These are phyloP conservation scores for Arge pagana DNA, from an alignment of 2,888 invertebrate genomes.

Conservation along the genomic window DNA sequence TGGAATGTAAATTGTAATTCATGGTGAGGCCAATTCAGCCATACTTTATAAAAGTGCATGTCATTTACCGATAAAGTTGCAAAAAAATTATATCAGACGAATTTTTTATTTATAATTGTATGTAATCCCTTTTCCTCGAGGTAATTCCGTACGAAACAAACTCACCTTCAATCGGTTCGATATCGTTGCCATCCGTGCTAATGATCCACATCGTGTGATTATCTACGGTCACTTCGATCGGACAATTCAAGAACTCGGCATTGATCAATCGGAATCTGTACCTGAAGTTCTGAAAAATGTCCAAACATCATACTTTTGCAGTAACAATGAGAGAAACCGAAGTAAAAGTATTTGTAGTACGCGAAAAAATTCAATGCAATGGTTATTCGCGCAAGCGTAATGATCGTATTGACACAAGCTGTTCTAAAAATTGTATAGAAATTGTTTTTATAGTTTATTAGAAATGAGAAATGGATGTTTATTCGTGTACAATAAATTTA, in stretches of 20 bases:
- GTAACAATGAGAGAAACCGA: too few relatives aligned
- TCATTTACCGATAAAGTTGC: not conserved
- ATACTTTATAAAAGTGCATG: not conserved
- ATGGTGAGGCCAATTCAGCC: too few relatives aligned
- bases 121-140: not conserved
- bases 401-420: too few relatives aligned
- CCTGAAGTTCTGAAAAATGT: constrained; percentile 65
- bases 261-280: constrained; percentile 84
- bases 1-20: not conserved
- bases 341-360: not conserved
- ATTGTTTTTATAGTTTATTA: too few relatives aligned
- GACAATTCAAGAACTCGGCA: constrained; percentile 86
- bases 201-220: constrained; percentile 80
- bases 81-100: not conserved
- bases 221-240: constrained; percentile 81
- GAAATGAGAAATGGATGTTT: too few relatives aligned
- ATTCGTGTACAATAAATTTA: too few relatives aligned
- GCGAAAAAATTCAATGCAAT: not conserved
- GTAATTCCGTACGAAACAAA: constrained; percentile 1
- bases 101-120: too few relatives aligned
- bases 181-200: constrained; percentile 78
- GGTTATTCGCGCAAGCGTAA: too few relatives aligned
- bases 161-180: constrained; percentile 75
- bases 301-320: too few relatives aligned
- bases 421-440: too few relatives aligned